Evolutionary conservation across 1,140 invertebrate species (phyloP).

Genomic region (Scaptomyza hsui): DNA sequence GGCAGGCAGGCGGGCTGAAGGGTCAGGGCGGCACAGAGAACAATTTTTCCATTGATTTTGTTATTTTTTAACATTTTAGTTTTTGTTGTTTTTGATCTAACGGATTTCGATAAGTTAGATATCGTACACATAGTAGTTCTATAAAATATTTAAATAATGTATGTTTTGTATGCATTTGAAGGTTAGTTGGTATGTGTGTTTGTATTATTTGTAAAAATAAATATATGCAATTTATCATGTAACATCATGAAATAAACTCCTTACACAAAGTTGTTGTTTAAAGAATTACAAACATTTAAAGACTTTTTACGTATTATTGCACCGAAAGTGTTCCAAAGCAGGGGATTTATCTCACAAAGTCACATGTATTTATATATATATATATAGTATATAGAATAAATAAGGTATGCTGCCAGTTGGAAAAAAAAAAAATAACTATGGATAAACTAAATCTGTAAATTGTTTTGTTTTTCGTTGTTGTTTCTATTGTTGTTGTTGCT

Average conservation of each 20-base stretch:
- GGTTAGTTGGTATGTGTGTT: slow-evolving; percentile 22
- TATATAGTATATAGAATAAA: slow-evolving; percentile 11
- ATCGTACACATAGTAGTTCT: slow-evolving; percentile 6
- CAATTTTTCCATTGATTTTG: background rate
- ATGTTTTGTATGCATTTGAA: slow-evolving; percentile 33
- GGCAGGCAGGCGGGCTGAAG: background rate
- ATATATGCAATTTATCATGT: slow-evolving; percentile 29
- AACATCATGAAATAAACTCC: slow-evolving; percentile 13
- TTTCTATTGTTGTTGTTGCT: slow-evolving; percentile 53
- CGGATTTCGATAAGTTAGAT: slow-evolving; percentile 20
- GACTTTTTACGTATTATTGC: too few relatives aligned
- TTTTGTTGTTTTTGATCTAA: slow-evolving; percentile 4
- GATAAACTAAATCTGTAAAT: slow-evolving; percentile 29
- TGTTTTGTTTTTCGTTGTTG: slow-evolving; percentile 46
- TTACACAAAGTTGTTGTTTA: background rate
- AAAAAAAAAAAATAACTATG: background rate
- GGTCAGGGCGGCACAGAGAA: slow-evolving; percentile 24
- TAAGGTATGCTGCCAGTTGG: slow-evolving; percentile 40
- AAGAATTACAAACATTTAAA: too few relatives aligned
- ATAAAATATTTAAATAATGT: slow-evolving; percentile 16
- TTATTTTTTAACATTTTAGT: background rate
- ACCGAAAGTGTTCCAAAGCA: too few relatives aligned
- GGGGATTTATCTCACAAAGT: slow-evolving; percentile 20
- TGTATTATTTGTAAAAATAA: slow-evolving; percentile 24
- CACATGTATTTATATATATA: background rate